These are phyloP conservation scores for Malacosoma neustria DNA, from an alignment of 2,888 invertebrate genomes.

Conservation along the genomic window DNA sequence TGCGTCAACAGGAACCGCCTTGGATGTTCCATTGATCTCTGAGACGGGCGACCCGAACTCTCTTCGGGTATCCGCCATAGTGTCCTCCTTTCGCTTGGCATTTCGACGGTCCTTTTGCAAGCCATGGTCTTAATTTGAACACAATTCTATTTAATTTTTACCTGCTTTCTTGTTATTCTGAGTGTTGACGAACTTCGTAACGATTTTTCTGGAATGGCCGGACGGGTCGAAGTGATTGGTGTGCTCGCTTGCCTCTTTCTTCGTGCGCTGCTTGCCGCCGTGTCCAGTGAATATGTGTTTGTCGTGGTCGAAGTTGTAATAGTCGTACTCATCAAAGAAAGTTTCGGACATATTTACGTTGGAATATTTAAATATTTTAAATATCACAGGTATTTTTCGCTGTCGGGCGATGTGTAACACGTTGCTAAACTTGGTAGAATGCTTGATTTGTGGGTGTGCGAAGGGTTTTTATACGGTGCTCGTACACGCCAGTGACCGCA, in stretches of 20 bases:
- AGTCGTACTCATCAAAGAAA: constrained; percentile 93
- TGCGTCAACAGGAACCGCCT: constrained; percentile 52
- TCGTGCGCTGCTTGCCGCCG: constrained; percentile 92
- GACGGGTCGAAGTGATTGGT: constrained; percentile 94
- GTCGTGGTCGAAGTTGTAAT: constrained; percentile 95
- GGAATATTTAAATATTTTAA: constrained; percentile 14
- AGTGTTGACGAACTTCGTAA: constrained; percentile 88
- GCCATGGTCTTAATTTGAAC: constrained; percentile 43
- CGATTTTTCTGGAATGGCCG: constrained; percentile 94
- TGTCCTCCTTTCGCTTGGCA: constrained; percentile 59
- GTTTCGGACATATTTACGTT: constrained; percentile 83
- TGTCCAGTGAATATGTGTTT: constrained; percentile 90
- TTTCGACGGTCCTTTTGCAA: constrained; percentile 51
- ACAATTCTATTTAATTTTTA: constrained; percentile 39
- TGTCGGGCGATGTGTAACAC: constrained; percentile 34
- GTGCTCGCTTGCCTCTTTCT: constrained; percentile 91
- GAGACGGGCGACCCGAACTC: constrained; percentile 39
- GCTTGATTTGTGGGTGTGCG: constrained; percentile 26
- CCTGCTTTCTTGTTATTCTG: constrained; percentile 83
- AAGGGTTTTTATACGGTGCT: constrained; percentile 42
- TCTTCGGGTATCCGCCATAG: constrained; percentile 62
- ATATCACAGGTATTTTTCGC: constrained; percentile 27
- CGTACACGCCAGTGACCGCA: constrained; percentile 66
- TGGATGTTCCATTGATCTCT: constrained; percentile 66
- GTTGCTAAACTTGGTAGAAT: constrained; percentile 45